phyloP scores from a whole-genome alignment of 2,113 vertebrate species.

The Ginglymostoma cirratum region DNA sequence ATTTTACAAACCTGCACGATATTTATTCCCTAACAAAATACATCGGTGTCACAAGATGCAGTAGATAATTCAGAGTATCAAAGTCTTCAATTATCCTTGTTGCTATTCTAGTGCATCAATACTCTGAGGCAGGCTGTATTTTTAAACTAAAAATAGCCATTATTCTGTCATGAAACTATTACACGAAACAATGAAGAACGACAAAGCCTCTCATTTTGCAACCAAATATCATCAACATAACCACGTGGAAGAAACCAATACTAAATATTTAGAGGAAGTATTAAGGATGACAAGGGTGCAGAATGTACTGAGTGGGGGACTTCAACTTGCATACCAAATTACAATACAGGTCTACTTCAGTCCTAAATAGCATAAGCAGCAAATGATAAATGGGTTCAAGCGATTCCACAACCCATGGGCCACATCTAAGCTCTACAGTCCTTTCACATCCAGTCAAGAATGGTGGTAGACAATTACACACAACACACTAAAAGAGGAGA shows the following conservation, averaged over 20 bases:
- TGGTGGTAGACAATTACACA: no score
- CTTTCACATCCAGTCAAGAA: no score
- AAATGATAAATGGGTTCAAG: no score
- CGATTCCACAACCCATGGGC: no score
- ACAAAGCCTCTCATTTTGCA: background rate
- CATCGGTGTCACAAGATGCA: background rate
- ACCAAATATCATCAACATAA: background rate
- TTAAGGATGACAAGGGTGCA: no score
- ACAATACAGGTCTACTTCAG: no score
- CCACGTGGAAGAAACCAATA: background rate
- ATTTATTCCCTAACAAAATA: background rate
- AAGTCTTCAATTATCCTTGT: background rate
- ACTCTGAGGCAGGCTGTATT: background rate
- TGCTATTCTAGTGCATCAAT: background rate
- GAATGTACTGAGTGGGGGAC: no score
- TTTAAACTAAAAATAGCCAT: background rate
- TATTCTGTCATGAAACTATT: background rate
- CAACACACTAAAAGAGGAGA: no score
- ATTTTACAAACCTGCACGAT: background rate
- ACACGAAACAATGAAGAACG: background rate
- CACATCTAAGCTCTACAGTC: no score
- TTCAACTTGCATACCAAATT: no score
- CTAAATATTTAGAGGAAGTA: no score
- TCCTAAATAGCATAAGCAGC: no score
- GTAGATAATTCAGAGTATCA: background rate